phyloP scores from a whole-genome alignment of 2,888 invertebrate species.

The Apocheima hispidaria region DNA sequence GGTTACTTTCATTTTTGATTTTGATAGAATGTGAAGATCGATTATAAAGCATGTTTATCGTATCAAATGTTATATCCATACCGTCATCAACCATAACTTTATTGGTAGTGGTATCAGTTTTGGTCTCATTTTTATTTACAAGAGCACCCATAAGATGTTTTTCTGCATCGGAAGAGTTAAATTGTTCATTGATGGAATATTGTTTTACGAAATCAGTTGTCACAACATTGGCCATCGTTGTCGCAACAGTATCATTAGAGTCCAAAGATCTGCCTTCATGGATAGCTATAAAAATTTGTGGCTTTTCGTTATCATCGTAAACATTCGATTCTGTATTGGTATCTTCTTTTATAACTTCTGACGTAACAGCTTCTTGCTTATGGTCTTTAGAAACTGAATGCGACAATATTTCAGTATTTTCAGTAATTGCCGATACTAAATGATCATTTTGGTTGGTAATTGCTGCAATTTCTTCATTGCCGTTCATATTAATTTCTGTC shows the following conservation, averaged over 20 bases:
- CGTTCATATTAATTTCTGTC: slow-evolving; percentile 2
- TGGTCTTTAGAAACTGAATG: slow-evolving; percentile 12
- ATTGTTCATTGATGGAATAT: slow-evolving; percentile 56
- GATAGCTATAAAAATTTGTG: background rate
- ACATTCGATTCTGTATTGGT: background rate
- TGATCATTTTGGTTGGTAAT: background rate
- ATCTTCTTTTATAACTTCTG: slow-evolving; percentile 12
- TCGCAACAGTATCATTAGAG: no score
- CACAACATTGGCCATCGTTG: slow-evolving; percentile 42
- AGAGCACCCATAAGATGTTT: slow-evolving; percentile 58
- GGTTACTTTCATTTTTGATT: slow-evolving; percentile 44
- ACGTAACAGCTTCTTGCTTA: slow-evolving; percentile 4
- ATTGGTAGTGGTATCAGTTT: slow-evolving; percentile 49
- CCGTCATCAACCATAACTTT: slow-evolving; percentile 53
- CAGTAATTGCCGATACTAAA: slow-evolving; percentile 11
- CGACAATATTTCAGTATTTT: slow-evolving; percentile 10
- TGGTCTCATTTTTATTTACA: slow-evolving; percentile 48
- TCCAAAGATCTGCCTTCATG: slow-evolving; percentile 47
- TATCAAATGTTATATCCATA: slow-evolving; percentile 71
- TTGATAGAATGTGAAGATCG: slow-evolving; percentile 73
- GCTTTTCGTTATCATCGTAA: background rate
- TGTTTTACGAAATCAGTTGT: slow-evolving; percentile 48
- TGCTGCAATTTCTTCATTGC: slow-evolving; percentile 15
- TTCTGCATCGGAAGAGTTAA: slow-evolving; percentile 48
- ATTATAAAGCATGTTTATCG: slow-evolving; percentile 69